Percentiles rank a stretch among this genome's conserved stretches.
Evolutionary conservation across 2,888 invertebrate genomes (phyloP).

Genomic region (Melanargia galathea): DNA sequence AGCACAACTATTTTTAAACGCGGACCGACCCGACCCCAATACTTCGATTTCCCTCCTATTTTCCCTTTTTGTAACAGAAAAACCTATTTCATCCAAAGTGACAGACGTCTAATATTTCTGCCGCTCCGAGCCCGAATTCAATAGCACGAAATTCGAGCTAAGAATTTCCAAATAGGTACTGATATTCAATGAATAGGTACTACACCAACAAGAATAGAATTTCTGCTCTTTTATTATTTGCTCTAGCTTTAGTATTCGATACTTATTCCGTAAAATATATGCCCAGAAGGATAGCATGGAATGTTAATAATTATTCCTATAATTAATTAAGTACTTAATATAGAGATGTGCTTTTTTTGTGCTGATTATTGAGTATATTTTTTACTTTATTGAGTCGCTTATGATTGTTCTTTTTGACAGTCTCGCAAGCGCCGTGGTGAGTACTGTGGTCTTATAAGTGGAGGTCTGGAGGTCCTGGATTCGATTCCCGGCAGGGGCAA

Average conservation of each 20-base stretch:
- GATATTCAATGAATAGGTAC: conserved; percentile 22
- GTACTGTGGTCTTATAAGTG: too few species aligned
- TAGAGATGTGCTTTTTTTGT: too few species aligned
- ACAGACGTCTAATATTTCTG: conserved; percentile 33
- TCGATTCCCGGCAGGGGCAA: too few species aligned
- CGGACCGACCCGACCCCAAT: conserved; percentile 3
- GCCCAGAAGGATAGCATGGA: too few species aligned
- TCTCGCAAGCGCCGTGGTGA: too few species aligned
- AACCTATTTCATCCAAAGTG: conserved; percentile 32
- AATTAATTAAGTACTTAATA: too few species aligned
- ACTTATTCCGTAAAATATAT: too few species aligned
- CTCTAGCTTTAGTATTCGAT: neutral
- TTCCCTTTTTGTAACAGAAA: conserved; percentile 15
- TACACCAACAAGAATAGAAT: conserved; percentile 12
- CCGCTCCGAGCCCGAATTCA: conserved; percentile 26
- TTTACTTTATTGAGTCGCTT: too few species aligned
- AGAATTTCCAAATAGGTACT: conserved; percentile 24
- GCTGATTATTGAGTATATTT: too few species aligned
- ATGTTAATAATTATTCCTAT: too few species aligned
- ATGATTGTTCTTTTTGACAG: too few species aligned
- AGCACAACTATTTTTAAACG: conserved; percentile 4
- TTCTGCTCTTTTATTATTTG: conserved; percentile 4
- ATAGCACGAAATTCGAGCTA: conserved; percentile 23
- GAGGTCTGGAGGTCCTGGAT: too few species aligned
- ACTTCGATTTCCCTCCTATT: conserved; percentile 16